These are phyloP conservation scores for Drosophila melanica DNA, from an alignment of 1,140 invertebrate species.

Conservation along the genomic window DNA sequence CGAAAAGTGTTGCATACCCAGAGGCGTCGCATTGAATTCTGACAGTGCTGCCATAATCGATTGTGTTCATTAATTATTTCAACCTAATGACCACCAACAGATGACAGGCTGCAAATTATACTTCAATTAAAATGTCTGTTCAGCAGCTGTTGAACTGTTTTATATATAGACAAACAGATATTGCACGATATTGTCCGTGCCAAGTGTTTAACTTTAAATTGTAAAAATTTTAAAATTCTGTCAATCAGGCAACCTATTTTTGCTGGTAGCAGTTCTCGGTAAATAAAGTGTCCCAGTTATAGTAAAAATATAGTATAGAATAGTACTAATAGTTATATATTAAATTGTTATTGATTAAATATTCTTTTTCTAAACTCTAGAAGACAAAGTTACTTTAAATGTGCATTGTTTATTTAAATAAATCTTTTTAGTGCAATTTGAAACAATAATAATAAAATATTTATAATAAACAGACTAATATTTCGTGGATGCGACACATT, in stretches of 20 bases:
- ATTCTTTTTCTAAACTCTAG: no score
- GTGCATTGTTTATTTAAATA: no score
- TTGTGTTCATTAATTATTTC: slow-evolving; percentile 43
- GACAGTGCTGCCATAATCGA: slow-evolving; percentile 38
- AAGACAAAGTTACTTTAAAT: no score
- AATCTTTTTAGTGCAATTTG: no score
- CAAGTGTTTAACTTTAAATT: no score
- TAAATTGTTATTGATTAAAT: no score
- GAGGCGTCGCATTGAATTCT: slow-evolving; percentile 18
- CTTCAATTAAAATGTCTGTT: slow-evolving; percentile 10
- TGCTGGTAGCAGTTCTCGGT: no score
- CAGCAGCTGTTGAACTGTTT: not conserved
- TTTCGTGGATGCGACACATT: not conserved
- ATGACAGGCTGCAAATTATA: slow-evolving; percentile 14
- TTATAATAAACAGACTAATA: not conserved
- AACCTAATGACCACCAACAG: slow-evolving; percentile 23
- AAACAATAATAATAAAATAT: not conserved
- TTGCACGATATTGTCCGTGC: not conserved
- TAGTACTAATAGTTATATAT: no score
- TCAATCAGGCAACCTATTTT: no score
- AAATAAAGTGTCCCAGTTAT: no score
- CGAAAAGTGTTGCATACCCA: slow-evolving; percentile 27
- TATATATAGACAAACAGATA: slow-evolving; percentile 8
- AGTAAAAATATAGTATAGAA: no score
- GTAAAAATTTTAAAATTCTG: no score